Evolutionary conservation across 2,888 invertebrate species (phyloP), one percentile per base, ranked within the genome.

Genomic region (Rhamphomyia laevipes): DNA sequence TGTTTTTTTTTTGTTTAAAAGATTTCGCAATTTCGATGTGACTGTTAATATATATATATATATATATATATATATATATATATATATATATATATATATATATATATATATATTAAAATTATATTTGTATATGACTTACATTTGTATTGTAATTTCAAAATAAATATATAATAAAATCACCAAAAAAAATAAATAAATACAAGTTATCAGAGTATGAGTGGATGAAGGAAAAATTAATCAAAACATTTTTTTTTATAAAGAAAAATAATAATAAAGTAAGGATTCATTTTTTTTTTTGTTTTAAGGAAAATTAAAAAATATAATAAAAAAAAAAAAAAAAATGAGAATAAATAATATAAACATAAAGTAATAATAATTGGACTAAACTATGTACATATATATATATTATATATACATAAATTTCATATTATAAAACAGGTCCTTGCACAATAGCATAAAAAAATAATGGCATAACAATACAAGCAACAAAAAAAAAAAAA

Each of bases 211-310:
- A 46, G 49, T 46, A 45, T 46, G 48, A 41, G 48, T 54, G 49
- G 47, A 49, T 50, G 56, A 54, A 55, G 62, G 60, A 65, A 66
- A 64, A 66, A 66, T 66, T 66, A 68, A 68, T 68, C 67, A 68
- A 67, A 68, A 68, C 67, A 67, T 67, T 67, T 62, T n/a, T n/a
- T n/a, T n/a, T 61, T 51, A 68, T 68, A 68, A 68, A 67, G 65
- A 68, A 67, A 65, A 64, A 66, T 66, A 67, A 67, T 66, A 65
- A 62, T 64, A 62, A 66, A 66, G 58, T 57, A 59, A 58, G 57
- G 55, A 57, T 54, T 42, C n/a, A 6, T 13, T 33, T n/a, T n/a
- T 33, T 42, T 42, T 41, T 43, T 43, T 43, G 31, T 43, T 43
- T 43, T 43, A 15, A 43, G 16, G 43, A 31, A 43, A 43, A 43